These are phyloP conservation scores for Lasiommata megera DNA, from an alignment of 2,888 invertebrate genomes.

Conservation along the genomic window DNA sequence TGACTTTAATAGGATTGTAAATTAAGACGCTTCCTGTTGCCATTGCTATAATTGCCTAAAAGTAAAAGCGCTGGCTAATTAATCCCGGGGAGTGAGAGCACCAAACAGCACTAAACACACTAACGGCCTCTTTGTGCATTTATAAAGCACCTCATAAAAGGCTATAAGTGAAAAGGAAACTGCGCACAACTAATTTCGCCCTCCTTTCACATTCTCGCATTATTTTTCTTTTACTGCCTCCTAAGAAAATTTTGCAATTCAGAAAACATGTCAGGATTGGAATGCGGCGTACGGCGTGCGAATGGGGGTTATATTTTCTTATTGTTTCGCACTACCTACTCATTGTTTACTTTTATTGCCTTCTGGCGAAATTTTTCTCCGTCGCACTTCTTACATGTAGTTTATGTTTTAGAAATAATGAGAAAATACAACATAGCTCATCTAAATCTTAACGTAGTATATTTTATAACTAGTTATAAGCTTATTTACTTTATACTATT, in stretches of 20 bases:
- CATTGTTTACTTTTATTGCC: constrained; percentile 19
- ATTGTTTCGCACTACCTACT: constrained; percentile 14
- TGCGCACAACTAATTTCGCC: constrained; percentile 10
- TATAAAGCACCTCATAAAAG: constrained; percentile 8
- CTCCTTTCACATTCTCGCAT: constrained; percentile 11
- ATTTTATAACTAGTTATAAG: too few species aligned
- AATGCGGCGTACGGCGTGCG: constrained; percentile 8
- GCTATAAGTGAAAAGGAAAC: constrained; percentile 8
- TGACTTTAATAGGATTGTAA: too few species aligned
- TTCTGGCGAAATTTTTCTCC: not conserved
- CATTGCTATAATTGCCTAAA: not conserved
- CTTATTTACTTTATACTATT: too few species aligned
- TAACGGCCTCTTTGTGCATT: constrained; percentile 11
- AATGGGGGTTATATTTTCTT: constrained; percentile 17
- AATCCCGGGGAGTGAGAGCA: not conserved
- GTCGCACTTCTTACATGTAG: not conserved
- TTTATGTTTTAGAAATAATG: constrained; percentile 4
- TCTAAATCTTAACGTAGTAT: not conserved
- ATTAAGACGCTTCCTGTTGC: not conserved
- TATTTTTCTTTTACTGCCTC: constrained; percentile 15
- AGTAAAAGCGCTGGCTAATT: constrained; percentile 12
- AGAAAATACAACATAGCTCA: not conserved
- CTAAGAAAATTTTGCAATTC: constrained; percentile 20
- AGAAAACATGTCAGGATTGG: constrained; percentile 16
- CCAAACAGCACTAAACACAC: not conserved